Evolutionary conservation across 2,113 vertebrate species (phyloP), one percentile per base, ranked within the genome.

Genomic region (Falcunculus frontatus): DNA sequence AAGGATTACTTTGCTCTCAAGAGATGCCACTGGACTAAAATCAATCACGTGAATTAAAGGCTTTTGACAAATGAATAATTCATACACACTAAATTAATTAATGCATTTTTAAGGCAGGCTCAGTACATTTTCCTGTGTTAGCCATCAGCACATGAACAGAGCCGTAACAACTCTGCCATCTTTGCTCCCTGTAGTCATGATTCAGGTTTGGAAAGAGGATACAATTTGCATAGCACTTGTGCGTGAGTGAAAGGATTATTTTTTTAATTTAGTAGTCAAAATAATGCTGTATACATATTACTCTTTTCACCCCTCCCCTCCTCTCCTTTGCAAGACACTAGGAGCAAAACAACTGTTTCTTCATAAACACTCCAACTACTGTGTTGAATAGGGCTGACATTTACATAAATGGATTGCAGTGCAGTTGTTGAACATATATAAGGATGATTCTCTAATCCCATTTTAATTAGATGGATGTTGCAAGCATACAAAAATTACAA

Each of bases 381-480:
- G 96, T 96, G 94, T 97, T 98, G 98, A 98, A 97, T 95, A 97
- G 93, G 97, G 97, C 96, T 99, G 98, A 98, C 98, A 99, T 99
- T 99, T 98, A 98, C 97, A 97, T 97, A 98, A 99, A 99, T 97
- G 98, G 97, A 99, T 98, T 97, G 97, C 96, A 82, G 97, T 97
- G 98, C 96, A 98, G 98, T 98, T 99, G 98, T 99, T 97, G 98
- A 98, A 98, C 98, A 98, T 98, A 98, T 97, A 98, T 96, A 97
- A 70, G 97, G 97, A 98, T 98, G 98, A 98, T 98, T 98, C 97
- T 98, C 97, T 99, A 99, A 99, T 99, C 99, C 98, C 97, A 97
- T 99, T 99, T 99, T 99, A 99, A 99, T 99, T 99, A 99, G 98
- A 98, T 98, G 98, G 98, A 99, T 99, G 98, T 98, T 98, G 98